Evolutionary conservation across 2,888 invertebrate genomes (phyloP), one percentile per base, ranked within the genome.

Genomic region (Sthenelais limicola): DNA sequence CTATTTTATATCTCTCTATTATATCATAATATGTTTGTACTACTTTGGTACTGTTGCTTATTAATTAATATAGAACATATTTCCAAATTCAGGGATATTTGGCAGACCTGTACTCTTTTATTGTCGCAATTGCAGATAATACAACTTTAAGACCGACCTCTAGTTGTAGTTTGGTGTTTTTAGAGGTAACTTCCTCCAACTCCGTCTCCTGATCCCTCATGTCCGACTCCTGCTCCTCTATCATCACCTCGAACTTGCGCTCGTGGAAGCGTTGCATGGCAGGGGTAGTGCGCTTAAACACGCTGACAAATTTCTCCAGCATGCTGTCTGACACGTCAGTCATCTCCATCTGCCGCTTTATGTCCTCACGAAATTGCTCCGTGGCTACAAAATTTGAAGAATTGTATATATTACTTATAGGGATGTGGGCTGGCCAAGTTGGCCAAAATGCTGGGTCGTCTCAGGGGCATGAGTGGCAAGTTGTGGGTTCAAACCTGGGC

Each of bases 241-340:
- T 52, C 28, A 74, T 48, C 51, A 76, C 35, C 67, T 76, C 72
- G 38, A 72, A 74, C 49, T 72, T 74, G 15, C 72, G 56, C 70
- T 76, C 76, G 5, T 74, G 69, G 32, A 76, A 76, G 9, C 76
- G 68, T 33, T 76, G 73, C 4, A 76, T 47, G 30, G 33, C 38
- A 1, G 76, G 76, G 9, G 74, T 54, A 43, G 30, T 49, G 1
- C 54, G 52, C 38, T 72, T 68, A 56, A 73, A 76, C 54, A 68
- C 72, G 21, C 1, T n/a, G n/a, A 76, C 62, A n/a, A 76, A 72
- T 0, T 35, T 47, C 2, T 76, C 74, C n/a, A 67, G n/a, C 51
- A 56, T 28, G 24, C 26, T 24, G 4, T 74, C 74, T 0, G 72
- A 47, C 18, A 72, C 1, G 58, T 74, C 72, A 9, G 58, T 12